Evolutionary conservation across 1,140 invertebrate species (phyloP).

Genomic region (Trissolcus basalis): DNA sequence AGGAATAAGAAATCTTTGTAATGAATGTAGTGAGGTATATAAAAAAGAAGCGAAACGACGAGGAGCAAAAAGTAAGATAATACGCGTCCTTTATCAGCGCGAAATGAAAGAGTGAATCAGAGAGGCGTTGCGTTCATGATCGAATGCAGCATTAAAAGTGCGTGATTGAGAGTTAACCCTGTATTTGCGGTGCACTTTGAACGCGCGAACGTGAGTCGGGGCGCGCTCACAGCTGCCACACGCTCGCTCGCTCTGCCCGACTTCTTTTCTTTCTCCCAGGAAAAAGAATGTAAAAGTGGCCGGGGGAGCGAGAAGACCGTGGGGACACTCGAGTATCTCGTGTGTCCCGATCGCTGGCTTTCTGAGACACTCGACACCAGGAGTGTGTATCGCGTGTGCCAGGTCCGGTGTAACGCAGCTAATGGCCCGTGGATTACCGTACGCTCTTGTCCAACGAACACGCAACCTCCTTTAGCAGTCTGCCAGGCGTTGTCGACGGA

Average conservation of each 20-base stretch:
- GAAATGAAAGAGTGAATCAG: slow-evolving; percentile 5
- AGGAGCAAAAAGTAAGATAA: background rate
- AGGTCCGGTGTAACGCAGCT: slow-evolving; percentile 62
- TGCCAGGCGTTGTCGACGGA: slow-evolving; percentile 53
- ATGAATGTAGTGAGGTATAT: background rate
- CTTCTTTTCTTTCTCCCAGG: slow-evolving; percentile 36
- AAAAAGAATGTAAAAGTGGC: slow-evolving; percentile 48
- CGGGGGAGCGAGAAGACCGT: no score
- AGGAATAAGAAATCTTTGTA: no score
- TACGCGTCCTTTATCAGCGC: background rate
- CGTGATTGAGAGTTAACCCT: slow-evolving; percentile 44
- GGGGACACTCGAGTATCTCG: slow-evolving; percentile 68
- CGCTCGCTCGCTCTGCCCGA: slow-evolving; percentile 59
- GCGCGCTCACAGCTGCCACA: slow-evolving; percentile 50
- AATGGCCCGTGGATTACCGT: slow-evolving; percentile 72
- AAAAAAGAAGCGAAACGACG: no score
- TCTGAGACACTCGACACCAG: slow-evolving; percentile 69
- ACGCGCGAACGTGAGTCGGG: slow-evolving; percentile 36
- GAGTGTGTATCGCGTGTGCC: slow-evolving; percentile 71
- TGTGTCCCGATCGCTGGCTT: slow-evolving; percentile 67
- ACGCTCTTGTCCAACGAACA: slow-evolving; percentile 52
- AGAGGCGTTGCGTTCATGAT: slow-evolving; percentile 32
- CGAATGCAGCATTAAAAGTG: slow-evolving; percentile 29
- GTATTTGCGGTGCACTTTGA: slow-evolving; percentile 48
- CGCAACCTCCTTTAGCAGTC: slow-evolving; percentile 65